These are phyloP conservation scores for Falco columbarius DNA, from an alignment of 2,797 vertebrate species.

Conservation along the genomic window DNA sequence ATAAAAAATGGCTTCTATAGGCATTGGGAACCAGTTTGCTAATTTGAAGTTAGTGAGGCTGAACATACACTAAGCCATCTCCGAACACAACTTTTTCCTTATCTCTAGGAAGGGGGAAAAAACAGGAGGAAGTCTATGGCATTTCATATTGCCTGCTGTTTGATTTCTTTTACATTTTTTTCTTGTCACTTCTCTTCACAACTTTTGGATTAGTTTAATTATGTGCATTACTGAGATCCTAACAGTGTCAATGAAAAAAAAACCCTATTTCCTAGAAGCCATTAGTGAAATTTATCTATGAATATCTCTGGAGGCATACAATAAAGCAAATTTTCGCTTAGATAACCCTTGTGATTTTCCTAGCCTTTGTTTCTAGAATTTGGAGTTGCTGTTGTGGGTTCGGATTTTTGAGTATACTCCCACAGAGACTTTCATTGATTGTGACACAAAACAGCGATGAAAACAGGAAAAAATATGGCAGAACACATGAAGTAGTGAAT, in stretches of 20 bases:
- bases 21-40: not conserved
- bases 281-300: not conserved
- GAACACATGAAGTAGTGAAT: not conserved
- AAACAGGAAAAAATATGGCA: not conserved
- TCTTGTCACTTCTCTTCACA: not conserved
- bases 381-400: not conserved
- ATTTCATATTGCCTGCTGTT: not conserved
- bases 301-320: not conserved
- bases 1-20: not conserved
- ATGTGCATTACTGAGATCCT: not conserved
- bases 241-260: not conserved
- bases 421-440: not conserved
- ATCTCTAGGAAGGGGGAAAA: not conserved
- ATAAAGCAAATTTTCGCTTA: not conserved
- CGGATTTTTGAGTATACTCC: not conserved
- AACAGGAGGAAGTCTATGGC: accelerated
- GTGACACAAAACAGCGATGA: not conserved
- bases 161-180: not conserved
- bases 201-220: not conserved
- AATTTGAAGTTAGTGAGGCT: not conserved
- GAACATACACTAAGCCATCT: accelerated
- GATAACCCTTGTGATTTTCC: not conserved
- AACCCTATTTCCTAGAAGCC: not conserved
- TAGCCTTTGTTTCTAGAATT: not conserved
- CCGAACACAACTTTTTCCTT: not conserved